Evolutionary conservation across 2,113 vertebrate genomes (phyloP).

Genomic region (Phoxinus phoxinus): DNA sequence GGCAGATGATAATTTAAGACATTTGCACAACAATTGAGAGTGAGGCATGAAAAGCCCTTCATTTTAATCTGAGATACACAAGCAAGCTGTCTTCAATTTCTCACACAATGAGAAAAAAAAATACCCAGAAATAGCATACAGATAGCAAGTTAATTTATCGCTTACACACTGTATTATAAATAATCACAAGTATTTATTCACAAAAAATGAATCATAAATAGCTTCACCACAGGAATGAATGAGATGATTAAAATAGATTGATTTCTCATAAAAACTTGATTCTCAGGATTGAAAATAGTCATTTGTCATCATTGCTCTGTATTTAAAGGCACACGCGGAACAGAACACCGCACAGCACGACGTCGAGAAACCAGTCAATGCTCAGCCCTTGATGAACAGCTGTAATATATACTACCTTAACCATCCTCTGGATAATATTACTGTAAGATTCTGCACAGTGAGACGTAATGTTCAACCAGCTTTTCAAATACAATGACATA

Average conservation of each 20-base stretch:
- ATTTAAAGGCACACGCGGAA: slow-evolving; percentile 53
- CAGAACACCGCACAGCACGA: not conserved
- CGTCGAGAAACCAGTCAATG: not conserved
- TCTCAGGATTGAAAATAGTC: slow-evolving; percentile 37
- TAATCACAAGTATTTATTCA: slow-evolving; percentile 40
- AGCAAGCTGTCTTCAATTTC: not conserved
- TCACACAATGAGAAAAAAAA: slow-evolving; percentile 3
- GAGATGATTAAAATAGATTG: slow-evolving; percentile 33
- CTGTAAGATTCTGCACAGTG: not conserved
- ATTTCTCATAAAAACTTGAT: slow-evolving; percentile 29
- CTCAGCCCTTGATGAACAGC: slow-evolving; percentile 10
- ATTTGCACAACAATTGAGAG: not conserved
- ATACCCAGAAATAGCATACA: not conserved
- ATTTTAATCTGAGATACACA: slow-evolving; percentile 19
- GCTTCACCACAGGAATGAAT: slow-evolving; percentile 36
- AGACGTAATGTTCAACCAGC: not conserved
- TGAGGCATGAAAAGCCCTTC: slow-evolving; percentile 49
- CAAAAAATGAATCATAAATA: not conserved
- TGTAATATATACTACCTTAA: not conserved
- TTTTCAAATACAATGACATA: not conserved
- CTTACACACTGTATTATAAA: slow-evolving; percentile 30
- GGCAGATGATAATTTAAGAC: slow-evolving; percentile 30
- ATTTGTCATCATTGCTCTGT: slow-evolving; percentile 44
- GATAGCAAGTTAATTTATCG: not conserved
- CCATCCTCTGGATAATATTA: not conserved